Percentiles rank a stretch among this genome's conserved stretches.
Evolutionary conservation across 2,113 vertebrate genomes (phyloP).

Genomic region (Balaeniceps rex): DNA sequence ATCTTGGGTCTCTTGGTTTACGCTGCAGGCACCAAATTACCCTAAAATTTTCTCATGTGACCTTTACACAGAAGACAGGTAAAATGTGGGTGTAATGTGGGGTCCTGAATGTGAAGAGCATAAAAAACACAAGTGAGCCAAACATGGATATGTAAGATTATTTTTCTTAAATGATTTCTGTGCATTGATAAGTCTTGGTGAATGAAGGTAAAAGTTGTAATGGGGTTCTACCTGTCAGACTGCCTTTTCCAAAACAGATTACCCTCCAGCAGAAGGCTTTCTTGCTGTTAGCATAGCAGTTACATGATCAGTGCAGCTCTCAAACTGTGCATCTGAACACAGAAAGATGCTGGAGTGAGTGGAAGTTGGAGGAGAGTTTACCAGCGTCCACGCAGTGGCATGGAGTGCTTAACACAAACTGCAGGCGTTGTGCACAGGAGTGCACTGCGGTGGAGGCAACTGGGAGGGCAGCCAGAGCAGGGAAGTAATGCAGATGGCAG

Average conservation of each 20-base stretch:
- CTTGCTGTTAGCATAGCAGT: neutral
- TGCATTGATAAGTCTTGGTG: neutral
- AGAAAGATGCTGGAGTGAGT: neutral
- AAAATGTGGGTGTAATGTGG: neutral
- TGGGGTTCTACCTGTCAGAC: neutral
- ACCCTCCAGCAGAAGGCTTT: neutral
- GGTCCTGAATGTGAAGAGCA: neutral
- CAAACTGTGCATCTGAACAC: neutral
- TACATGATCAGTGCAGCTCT: neutral
- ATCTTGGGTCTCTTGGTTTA: neutral
- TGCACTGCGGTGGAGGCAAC: rapidly evolving
- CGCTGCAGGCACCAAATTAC: neutral
- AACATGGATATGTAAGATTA: neutral
- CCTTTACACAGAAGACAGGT: neutral
- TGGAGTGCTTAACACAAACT: rapidly evolving
- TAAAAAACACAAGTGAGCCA: neutral
- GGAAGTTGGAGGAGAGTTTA: neutral
- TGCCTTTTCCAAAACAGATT: neutral
- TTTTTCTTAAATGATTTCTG: neutral
- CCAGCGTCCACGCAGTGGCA: rapidly evolving
- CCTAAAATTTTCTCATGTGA: neutral
- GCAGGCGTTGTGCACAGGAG: neutral
- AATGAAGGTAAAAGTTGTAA: neutral
- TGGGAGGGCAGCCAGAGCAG: rapidly evolving
- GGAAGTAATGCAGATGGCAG: neutral